These are phyloP conservation scores for Trachelus tabidus DNA, from an alignment of 2,888 invertebrate genomes.

Conservation along the genomic window DNA sequence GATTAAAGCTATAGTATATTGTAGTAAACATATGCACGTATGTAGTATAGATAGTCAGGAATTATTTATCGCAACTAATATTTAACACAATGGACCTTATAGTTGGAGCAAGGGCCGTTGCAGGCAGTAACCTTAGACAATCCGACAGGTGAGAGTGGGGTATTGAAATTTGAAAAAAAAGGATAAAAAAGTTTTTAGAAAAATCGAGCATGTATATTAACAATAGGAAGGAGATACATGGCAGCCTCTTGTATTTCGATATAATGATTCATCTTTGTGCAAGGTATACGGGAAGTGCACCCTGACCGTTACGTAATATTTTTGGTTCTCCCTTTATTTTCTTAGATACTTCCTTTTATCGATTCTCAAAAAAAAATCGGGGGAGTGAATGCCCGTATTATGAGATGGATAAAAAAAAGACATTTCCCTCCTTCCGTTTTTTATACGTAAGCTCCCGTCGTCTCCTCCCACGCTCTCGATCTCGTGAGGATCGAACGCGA, in stretches of 20 bases:
- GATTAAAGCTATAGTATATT: too few species aligned
- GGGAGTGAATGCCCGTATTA: background rate
- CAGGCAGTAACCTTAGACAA: background rate
- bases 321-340: background rate
- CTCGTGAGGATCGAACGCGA: slow-evolving; percentile 35
- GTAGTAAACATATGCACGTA: too few species aligned
- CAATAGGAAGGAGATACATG: background rate
- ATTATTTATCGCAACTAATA: too few species aligned
- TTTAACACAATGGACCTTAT: too few species aligned
- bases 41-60: too few species aligned
- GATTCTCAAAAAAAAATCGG: background rate
- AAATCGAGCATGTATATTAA: background rate
- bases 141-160: background rate
- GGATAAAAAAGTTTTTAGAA: background rate
- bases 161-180: background rate
- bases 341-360: background rate
- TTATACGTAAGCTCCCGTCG: background rate
- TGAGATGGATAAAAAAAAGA: background rate
- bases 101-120: background rate
- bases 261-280: background rate
- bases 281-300: slow-evolving; percentile 1
- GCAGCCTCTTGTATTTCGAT: background rate
- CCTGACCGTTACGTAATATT: background rate
- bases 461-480: slow-evolving; percentile 37
- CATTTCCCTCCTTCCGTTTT: background rate